Base-by-base conservation (phyloP, 2,797 vertebrate species). In the Aplochiton taeniatus region DNA sequence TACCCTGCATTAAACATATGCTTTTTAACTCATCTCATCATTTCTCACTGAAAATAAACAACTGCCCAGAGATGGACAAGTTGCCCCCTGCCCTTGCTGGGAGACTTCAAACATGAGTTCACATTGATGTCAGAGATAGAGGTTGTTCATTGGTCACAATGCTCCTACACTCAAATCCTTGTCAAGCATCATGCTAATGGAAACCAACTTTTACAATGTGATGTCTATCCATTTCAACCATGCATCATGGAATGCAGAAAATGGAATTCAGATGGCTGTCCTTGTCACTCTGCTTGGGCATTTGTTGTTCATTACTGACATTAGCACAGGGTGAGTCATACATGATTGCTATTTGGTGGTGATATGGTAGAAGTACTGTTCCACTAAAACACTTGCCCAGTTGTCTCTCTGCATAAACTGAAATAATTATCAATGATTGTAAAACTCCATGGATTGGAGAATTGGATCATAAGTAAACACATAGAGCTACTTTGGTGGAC, bases 221-320 rank as follows among this genome's bases (percentile, higher is more conserved):
- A 61, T 31, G 19, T 49, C 46, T 10, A 41, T 50, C n/a, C 31
- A 9, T 13, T 10, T 49, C 31, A 13, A 47, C 18, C 19, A 45
- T 1, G 16, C 47, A 47, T 17, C 16, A 19, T 48, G 17, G 13
- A 12, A 47, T 45, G 58, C 11, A n/a, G 42, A 0, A 19, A 20
- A 61, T 61, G 46, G 59, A 18, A 61, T 60, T 60, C 58, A 60
- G 58, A 60, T 60, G 58, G 58, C 58, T 47, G 19, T 47, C 31
- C 47, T 50, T 12, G 59, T 61, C 47, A 51, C 14, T n/a, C n/a
- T 12, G 14, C 11, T 14, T 10, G 4, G 11, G 50, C 16, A 20
- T n/a, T 49, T 16, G 46, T 19, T 42, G n/a, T 47, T 31, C 47
- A 50, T 20, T 19, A 16, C 11, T 61, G 59, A 19, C 13, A 50